phyloP scores from a whole-genome alignment of 1,140 invertebrate species.

The Papilio helenus region DNA sequence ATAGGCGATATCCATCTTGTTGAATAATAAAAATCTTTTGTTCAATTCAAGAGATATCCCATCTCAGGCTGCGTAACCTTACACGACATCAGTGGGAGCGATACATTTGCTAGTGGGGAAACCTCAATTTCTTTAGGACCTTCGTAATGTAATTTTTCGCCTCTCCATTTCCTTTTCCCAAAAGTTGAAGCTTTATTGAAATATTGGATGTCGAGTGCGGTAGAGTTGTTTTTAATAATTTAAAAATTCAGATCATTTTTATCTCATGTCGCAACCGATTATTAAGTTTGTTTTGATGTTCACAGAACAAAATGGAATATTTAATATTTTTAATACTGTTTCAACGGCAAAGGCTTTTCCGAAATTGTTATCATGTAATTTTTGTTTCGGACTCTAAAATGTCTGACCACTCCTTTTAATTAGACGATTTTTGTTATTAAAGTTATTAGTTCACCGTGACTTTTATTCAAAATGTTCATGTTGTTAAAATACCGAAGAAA shows the following conservation, averaged over 20 bases:
- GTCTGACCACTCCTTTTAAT: no score
- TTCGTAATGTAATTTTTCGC: slow-evolving; percentile 79
- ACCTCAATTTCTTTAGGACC: slow-evolving; percentile 71
- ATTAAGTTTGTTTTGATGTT: neutral
- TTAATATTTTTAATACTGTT: no score
- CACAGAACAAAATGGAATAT: no score
- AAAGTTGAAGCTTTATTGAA: slow-evolving; percentile 74
- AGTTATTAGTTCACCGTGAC: neutral
- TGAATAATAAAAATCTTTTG: slow-evolving; percentile 44
- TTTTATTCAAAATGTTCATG: no score
- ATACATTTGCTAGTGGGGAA: slow-evolving; percentile 57
- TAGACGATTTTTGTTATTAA: neutral
- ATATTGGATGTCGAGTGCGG: slow-evolving; percentile 77
- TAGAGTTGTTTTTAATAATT: slow-evolving; percentile 73
- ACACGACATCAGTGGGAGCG: slow-evolving; percentile 56
- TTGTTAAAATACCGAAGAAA: neutral
- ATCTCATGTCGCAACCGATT: slow-evolving; percentile 46
- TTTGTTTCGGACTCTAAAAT: no score
- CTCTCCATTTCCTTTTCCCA: slow-evolving; percentile 71
- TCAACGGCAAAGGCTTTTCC: no score
- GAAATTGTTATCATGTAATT: no score
- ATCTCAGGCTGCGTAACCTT: slow-evolving; percentile 53
- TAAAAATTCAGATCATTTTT: slow-evolving; percentile 62
- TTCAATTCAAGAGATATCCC: slow-evolving; percentile 44
- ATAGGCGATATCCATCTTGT: slow-evolving; percentile 8